Percentiles rank a stretch among this genome's conserved stretches.
Evolutionary conservation across 2,888 invertebrate species (phyloP).

Genomic region (Trisateles emortualis): DNA sequence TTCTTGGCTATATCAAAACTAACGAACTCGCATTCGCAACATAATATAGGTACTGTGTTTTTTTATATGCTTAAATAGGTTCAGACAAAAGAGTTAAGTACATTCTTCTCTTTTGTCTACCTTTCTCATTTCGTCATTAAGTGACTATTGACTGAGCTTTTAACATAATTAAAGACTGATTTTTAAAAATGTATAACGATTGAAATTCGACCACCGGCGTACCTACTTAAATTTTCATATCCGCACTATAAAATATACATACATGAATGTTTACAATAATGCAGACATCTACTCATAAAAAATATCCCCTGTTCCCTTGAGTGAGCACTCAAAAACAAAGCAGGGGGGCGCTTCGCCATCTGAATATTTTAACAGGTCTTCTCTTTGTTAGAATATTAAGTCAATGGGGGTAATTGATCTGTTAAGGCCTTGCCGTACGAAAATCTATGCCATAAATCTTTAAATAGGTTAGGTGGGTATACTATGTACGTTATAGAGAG

Average conservation of each 20-base stretch:
- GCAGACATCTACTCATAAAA: constrained; percentile 79
- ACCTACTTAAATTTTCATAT: constrained; percentile 53
- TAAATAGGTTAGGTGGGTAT: constrained; percentile 54
- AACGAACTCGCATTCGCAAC: too few species aligned
- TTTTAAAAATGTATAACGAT: too few species aligned
- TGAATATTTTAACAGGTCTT: constrained; percentile 85
- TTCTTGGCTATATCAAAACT: too few species aligned
- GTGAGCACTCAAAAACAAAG: constrained; percentile 83
- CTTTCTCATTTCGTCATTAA: too few species aligned
- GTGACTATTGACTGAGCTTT: too few species aligned
- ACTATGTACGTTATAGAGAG: constrained; percentile 41
- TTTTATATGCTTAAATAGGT: too few species aligned
- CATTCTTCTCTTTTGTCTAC: too few species aligned
- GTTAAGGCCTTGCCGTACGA: constrained; percentile 66
- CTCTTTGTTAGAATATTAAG: constrained; percentile 84
- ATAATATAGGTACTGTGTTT: too few species aligned
- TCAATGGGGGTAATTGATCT: constrained; percentile 86
- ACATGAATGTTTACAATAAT: constrained; percentile 79
- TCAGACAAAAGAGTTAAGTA: too few species aligned
- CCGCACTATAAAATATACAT: constrained; percentile 43
- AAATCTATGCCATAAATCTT: constrained; percentile 69
- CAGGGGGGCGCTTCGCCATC: constrained; percentile 69
- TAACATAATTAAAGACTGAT: too few species aligned
- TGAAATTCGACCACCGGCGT: constrained; percentile 24
- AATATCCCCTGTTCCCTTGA: constrained; percentile 70